phyloP scores from a whole-genome alignment of 2,888 invertebrate genomes.

The Frankliniella fusca region DNA sequence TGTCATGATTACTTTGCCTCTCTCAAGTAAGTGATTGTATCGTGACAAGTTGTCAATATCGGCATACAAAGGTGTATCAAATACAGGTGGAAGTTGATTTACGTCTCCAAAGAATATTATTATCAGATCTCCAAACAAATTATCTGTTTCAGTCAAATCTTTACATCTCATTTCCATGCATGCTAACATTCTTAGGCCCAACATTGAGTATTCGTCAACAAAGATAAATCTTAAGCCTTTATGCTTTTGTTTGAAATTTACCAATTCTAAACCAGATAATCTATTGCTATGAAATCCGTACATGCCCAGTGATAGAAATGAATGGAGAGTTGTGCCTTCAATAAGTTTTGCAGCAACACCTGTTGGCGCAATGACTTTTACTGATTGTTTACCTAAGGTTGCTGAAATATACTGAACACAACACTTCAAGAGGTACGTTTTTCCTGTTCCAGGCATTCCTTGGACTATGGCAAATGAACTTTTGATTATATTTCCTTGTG shows the following conservation, averaged over 20 bases:
- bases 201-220: background rate
- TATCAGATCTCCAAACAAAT: background rate
- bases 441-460: slow-evolving; percentile 31
- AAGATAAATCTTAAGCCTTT: background rate
- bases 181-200: background rate
- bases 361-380: slow-evolving; percentile 30
- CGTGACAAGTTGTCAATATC: background rate
- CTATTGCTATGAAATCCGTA: background rate
- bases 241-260: background rate
- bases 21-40: background rate
- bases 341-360: slow-evolving; percentile 30
- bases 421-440: slow-evolving; percentile 28
- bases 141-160: background rate
- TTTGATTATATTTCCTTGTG: background rate
- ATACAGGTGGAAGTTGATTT: background rate
- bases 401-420: background rate
- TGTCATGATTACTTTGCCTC: too few relatives aligned
- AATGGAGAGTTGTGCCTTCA: slow-evolving; percentile 25
- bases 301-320: background rate
- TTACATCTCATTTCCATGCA: background rate
- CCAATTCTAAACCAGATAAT: background rate
- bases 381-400: background rate
- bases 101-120: background rate
- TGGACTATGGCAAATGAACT: slow-evolving; percentile 15
- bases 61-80: background rate